These are phyloP conservation scores for cattle (Bos taurus) DNA, from an alignment of 2,113 vertebrate genomes.

Conservation along the genomic window DNA sequence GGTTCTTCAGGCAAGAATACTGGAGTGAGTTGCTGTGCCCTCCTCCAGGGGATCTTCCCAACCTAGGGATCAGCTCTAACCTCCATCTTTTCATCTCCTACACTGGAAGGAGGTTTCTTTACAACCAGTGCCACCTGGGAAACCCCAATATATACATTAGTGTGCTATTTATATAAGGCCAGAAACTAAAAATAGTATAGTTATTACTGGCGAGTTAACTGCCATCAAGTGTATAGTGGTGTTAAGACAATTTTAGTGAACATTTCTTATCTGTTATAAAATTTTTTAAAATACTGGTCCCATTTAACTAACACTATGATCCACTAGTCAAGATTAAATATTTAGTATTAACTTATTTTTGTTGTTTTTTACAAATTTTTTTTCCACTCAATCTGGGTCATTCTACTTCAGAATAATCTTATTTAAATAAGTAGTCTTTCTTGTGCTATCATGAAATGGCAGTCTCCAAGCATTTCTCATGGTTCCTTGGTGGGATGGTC, in stretches of 20 bases:
- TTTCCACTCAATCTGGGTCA: neutral
- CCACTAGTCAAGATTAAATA: neutral
- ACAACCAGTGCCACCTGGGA: neutral
- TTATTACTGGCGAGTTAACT: neutral
- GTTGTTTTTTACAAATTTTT: neutral
- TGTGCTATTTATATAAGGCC: neutral
- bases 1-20: neutral
- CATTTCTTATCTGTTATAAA: neutral
- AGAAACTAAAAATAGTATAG: neutral
- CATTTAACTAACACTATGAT: neutral
- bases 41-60: neutral
- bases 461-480: neutral
- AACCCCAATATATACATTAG: neutral
- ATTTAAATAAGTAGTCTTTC: constrained; percentile 3
- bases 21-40: neutral
- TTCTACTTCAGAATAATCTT: constrained; percentile 6
- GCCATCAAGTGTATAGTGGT: neutral
- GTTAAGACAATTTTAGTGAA: constrained; percentile 10
- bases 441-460: neutral
- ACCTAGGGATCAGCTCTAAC: neutral
- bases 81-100: neutral
- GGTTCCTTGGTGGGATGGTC: constrained; percentile 49
- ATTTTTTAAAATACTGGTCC: neutral
- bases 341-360: constrained; percentile 17
- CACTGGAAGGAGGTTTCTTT: neutral